Evolutionary conservation across 2,113 vertebrate genomes (phyloP).

Genomic region (Cinclus mexicanus): DNA sequence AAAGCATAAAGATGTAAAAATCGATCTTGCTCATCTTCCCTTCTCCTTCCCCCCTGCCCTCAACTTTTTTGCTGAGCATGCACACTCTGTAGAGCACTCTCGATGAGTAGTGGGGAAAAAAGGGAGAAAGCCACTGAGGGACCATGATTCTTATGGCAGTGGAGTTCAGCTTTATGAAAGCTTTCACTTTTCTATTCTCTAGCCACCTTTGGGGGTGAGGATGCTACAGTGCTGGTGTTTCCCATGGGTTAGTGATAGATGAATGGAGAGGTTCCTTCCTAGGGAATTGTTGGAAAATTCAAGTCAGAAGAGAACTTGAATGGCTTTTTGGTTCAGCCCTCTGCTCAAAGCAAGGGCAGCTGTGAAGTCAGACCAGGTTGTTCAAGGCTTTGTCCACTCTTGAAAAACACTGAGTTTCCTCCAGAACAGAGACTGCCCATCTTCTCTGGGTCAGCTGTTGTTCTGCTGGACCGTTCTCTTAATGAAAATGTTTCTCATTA

Average conservation of each 20-base stretch:
- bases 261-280: not conserved
- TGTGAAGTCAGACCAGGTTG: not conserved
- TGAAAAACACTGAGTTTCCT: not conserved
- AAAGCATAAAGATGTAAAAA: constrained; percentile 9
- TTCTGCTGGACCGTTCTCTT: not conserved
- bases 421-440: not conserved
- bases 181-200: not conserved
- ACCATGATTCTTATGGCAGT: not conserved
- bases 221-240: not conserved
- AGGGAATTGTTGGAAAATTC: not conserved
- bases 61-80: not conserved
- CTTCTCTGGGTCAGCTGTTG: not conserved
- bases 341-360: not conserved
- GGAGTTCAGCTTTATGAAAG: not conserved
- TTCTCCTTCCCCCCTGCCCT: rapidly evolving
- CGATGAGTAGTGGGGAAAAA: not conserved
- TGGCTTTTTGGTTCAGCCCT: not conserved
- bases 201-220: not conserved
- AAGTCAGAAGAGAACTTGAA: not conserved
- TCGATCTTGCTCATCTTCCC: not conserved
- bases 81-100: not conserved
- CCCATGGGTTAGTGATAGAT: not conserved
- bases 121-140: not conserved
- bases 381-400: not conserved
- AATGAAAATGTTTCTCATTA: not conserved